phyloP scores from a whole-genome alignment of 1,140 invertebrate genomes.

The Geopemphigus sp. region DNA sequence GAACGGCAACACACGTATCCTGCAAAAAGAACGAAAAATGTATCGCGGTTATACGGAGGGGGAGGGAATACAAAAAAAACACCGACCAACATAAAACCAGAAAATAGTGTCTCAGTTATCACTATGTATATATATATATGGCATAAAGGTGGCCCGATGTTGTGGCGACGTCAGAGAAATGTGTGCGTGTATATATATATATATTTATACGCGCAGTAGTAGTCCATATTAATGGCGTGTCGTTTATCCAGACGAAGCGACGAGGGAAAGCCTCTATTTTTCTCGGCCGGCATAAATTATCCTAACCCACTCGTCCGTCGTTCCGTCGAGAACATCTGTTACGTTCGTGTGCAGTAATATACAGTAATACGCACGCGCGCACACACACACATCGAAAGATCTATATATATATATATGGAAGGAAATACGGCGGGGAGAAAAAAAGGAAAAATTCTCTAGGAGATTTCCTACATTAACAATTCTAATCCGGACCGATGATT shows the following conservation, averaged over 20 bases:
- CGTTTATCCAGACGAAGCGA: conserved; percentile 25
- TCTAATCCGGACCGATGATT: conserved; percentile 38
- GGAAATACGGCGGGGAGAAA: too few relatives aligned
- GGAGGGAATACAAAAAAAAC: too few relatives aligned
- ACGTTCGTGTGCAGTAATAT: neutral
- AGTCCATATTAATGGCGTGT: conserved; percentile 35
- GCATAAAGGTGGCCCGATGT: neutral
- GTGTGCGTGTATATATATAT: too few relatives aligned
- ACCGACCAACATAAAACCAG: too few relatives aligned
- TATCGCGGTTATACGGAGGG: too few relatives aligned
- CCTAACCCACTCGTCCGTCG: neutral
- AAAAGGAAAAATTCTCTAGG: conserved; percentile 7
- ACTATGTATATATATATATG: too few relatives aligned
- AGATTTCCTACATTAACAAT: conserved; percentile 37
- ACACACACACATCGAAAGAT: neutral
- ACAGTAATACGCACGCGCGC: too few relatives aligned
- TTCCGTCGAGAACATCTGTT: neutral
- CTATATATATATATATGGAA: neutral
- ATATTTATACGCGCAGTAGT: neutral
- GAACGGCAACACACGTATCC: too few relatives aligned
- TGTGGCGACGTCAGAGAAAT: too few relatives aligned
- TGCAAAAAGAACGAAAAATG: too few relatives aligned
- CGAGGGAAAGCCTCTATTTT: conserved; percentile 19
- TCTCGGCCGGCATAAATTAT: conserved; percentile 33
- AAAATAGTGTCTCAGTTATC: neutral